Base-by-base conservation (phyloP, 2,888 invertebrate genomes). In the Pandemis corylana region DNA sequence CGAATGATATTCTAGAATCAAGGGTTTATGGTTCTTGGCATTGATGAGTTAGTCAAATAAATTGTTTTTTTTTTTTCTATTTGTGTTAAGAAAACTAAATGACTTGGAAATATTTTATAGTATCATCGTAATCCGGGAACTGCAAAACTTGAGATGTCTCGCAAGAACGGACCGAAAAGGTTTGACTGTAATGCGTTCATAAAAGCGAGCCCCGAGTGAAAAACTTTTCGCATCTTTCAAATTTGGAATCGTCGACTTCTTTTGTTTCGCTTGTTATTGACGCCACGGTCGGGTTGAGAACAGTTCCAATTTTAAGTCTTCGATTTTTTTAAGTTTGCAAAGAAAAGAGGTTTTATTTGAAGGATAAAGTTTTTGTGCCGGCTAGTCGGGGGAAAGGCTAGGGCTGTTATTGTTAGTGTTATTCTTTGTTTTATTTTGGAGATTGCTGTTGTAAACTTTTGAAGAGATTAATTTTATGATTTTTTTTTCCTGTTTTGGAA, bases 171-270 rank as follows among this genome's bases (percentile, higher is more conserved):
- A 81, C 81, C 79, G 82, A 85, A 85, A 87, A 88, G 88, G 87
- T 89, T 89, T 85, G 83, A 84, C 84, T 78, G 85, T 87, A 89
- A 89, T 90, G 84, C 80, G 84, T 81, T 82, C 89, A 87, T 89
- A 89, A 90, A 90, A 87, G 73, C 69, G 72, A 61, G 65, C 36
- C 76, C 64, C 61, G 67, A 78, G 71, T 89, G 89, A 85, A 87
- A 87, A 89, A 89, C 80, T 89, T 90, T 87, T 84, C 82, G 79
- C 87, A 86, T 88, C 88, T 88, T 88, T 87, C 87, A 89, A 88
- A 90, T 76, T 74, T 76, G 59, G 71, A 74, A 73, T 46, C 56
- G 71, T 51, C 66, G 71, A 51, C 51, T 76, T 69, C 70, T 59
- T 76, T 74, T 67, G 74, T 76, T 76, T 76, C 59, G 44, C 59